These are phyloP conservation scores for Cotesia typhae DNA, from an alignment of 1,140 invertebrate species.

Conservation along the genomic window DNA sequence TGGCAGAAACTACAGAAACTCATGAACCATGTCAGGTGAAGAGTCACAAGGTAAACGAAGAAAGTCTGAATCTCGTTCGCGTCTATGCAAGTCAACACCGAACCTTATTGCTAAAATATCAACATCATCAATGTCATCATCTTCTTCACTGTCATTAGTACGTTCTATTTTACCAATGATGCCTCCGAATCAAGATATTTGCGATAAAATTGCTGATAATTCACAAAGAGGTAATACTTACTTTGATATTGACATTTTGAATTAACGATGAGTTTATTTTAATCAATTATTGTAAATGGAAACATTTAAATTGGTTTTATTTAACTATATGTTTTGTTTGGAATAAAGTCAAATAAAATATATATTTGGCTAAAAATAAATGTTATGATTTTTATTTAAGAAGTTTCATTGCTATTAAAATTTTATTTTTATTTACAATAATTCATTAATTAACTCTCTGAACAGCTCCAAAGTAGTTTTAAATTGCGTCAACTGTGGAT, in stretches of 20 bases:
- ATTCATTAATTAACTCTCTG: too few relatives aligned
- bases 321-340: too few relatives aligned
- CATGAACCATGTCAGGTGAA: constrained; percentile 1
- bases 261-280: constrained; percentile 3
- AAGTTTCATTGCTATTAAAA: too few relatives aligned
- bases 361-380: too few relatives aligned
- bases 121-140: not conserved
- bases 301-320: too few relatives aligned
- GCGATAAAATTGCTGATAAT: not conserved
- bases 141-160: not conserved
- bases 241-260: not conserved
- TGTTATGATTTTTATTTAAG: too few relatives aligned
- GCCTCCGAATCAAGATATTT: constrained; percentile 8
- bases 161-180: not conserved
- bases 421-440: too few relatives aligned
- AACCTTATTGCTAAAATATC: constrained; percentile 8
- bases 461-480: too few relatives aligned
- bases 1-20: not conserved
- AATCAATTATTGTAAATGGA: too few relatives aligned
- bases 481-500: too few relatives aligned
- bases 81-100: constrained; percentile 11
- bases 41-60: not conserved
- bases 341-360: too few relatives aligned
- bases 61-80: not conserved
- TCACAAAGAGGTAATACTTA: constrained; percentile 1